phyloP scores from a whole-genome alignment of 2,797 vertebrate genomes.

The Apodemus agrarius region DNA sequence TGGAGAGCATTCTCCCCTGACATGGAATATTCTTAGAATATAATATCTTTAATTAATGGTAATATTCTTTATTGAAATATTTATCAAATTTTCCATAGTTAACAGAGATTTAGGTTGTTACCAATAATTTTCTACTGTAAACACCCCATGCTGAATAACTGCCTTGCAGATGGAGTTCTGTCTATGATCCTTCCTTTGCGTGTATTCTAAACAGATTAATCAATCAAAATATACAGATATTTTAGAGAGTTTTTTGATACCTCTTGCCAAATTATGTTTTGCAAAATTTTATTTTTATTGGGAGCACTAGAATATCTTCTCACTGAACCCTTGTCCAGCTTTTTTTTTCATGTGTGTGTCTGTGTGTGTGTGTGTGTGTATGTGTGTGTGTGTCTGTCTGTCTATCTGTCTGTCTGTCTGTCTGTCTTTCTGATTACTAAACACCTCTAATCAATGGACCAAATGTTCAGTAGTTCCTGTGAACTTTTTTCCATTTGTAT shows the following conservation, averaged over 20 bases:
- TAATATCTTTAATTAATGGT: conserved; percentile 9
- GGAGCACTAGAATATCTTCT: not conserved
- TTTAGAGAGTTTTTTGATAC: conserved; percentile 19
- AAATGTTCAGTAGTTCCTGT: not conserved
- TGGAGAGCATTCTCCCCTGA: not conserved
- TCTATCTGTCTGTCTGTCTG: not conserved
- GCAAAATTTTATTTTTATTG: not conserved
- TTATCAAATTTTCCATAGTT: not conserved
- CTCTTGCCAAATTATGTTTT: conserved; percentile 5
- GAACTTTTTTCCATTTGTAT: not conserved
- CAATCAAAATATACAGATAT: conserved; percentile 14
- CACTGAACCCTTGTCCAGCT: not conserved
- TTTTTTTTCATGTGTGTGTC: not conserved
- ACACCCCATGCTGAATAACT: not conserved
- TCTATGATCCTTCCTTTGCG: not conserved
- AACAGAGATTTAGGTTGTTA: not conserved
- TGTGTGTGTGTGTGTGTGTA: not conserved
- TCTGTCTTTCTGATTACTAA: not conserved
- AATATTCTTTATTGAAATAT: conserved; percentile 34
- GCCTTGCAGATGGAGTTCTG: not conserved
- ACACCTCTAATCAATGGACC: not conserved
- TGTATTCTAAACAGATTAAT: conserved; percentile 43
- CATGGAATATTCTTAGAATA: not conserved
- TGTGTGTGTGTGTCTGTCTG: not conserved
- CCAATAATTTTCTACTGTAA: not conserved